A percentile compares a stretch with the other conserved stretches of the same genome.
Conservation (phyloP, 1,140 invertebrate species). For the Drosophila cardini region DNA sequence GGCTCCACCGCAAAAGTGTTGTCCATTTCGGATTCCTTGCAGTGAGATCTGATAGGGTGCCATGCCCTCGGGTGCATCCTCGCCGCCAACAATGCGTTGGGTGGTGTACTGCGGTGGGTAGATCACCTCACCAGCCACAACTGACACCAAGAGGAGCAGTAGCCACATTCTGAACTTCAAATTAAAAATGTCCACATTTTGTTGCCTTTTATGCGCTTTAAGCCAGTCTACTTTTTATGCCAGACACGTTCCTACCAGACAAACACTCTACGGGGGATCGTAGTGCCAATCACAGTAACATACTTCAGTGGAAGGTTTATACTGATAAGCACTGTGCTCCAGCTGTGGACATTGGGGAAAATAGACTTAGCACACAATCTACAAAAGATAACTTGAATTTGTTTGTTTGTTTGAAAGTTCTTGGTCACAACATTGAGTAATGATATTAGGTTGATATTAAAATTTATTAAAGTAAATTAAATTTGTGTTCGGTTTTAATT, state of each 20-base stretch:
- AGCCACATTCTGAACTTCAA: conserved; percentile 8
- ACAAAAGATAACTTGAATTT: conserved; percentile 14
- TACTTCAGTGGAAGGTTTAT: conserved; percentile 1
- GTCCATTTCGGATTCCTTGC: conserved; percentile 52
- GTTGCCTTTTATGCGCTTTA: conserved; percentile 20
- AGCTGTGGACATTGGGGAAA: conserved; percentile 25
- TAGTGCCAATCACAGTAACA: neutral
- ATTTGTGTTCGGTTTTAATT: no score
- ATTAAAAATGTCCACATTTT: neutral
- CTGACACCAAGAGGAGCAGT: conserved; percentile 16
- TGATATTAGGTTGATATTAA: neutral
- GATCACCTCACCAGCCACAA: neutral
- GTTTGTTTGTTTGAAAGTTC: conserved; percentile 8
- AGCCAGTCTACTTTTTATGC: neutral
- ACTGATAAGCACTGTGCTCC: conserved; percentile 24
- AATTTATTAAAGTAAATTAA: neutral
- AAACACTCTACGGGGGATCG: neutral
- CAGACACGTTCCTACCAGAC: conserved; percentile 4
- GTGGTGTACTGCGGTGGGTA: conserved; percentile 73
- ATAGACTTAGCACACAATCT: conserved; percentile 9
- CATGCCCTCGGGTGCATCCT: conserved; percentile 80
- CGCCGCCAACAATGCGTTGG: conserved; percentile 85
- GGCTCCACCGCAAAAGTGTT: conserved; percentile 85
- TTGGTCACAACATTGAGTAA: neutral
- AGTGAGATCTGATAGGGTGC: conserved; percentile 85